phyloP scores from a whole-genome alignment of 2,888 invertebrate genomes.

The Heliconius erato region DNA sequence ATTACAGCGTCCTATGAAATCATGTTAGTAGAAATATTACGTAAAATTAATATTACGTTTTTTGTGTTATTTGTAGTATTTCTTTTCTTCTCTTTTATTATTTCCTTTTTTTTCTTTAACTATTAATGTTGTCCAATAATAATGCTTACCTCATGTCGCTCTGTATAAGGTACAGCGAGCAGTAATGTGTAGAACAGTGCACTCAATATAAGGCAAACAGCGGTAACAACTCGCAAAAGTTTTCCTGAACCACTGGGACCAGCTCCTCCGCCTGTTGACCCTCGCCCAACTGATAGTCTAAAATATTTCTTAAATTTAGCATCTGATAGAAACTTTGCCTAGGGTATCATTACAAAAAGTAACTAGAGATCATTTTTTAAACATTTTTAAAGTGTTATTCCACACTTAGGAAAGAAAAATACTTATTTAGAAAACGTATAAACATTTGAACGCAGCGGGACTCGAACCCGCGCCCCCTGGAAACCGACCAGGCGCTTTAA shows the following conservation, averaged over 20 bases:
- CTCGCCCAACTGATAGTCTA: constrained; percentile 81
- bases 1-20: constrained; percentile 9
- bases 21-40: neutral
- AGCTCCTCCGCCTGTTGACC: constrained; percentile 79
- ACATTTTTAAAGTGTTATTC: too few relatives aligned
- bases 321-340: neutral
- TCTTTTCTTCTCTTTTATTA: neutral
- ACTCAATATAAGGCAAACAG: constrained; percentile 88
- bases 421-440: too few relatives aligned
- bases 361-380: neutral
- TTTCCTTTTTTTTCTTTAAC: too few relatives aligned
- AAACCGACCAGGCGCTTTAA: too few relatives aligned
- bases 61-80: neutral
- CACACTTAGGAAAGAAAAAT: too few relatives aligned
- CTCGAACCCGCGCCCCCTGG: too few relatives aligned
- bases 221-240: constrained; percentile 89
- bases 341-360: neutral
- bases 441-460: too few relatives aligned
- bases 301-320: neutral
- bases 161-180: constrained; percentile 88
- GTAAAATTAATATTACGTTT: neutral
- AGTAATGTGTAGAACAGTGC: constrained; percentile 89
- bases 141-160: constrained; percentile 82
- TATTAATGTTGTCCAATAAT: neutral
- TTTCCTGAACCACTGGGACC: constrained; percentile 86